Conservation (phyloP, 2,888 invertebrate species). For the Lithophane ornitopus region DNA sequence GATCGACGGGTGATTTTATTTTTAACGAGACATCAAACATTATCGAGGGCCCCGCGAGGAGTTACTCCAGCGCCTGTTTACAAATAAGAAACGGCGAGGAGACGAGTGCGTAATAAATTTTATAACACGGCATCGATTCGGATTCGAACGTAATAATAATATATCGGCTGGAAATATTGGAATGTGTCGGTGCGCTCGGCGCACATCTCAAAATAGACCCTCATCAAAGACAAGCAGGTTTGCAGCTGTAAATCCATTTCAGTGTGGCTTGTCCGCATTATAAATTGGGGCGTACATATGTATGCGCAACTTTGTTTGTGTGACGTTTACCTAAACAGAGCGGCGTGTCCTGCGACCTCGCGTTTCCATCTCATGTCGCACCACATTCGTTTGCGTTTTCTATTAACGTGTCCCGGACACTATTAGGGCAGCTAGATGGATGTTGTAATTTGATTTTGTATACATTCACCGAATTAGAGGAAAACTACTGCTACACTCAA, state of each 20-base stretch:
- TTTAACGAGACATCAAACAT: constrained; percentile 90
- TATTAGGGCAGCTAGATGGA: constrained; percentile 84
- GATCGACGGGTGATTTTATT: constrained; percentile 87
- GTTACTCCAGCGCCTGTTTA: constrained; percentile 88
- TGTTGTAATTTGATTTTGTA: constrained; percentile 84
- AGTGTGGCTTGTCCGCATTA: constrained; percentile 89
- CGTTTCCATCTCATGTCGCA: constrained; percentile 79
- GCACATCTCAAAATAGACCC: constrained; percentile 89
- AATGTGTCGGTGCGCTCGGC: constrained; percentile 88
- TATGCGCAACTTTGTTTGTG: constrained; percentile 70
- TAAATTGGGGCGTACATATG: constrained; percentile 85
- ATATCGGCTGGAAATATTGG: constrained; percentile 89
- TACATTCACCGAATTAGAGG: constrained; percentile 79
- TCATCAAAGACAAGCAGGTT: constrained; percentile 91
- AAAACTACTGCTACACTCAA: constrained; percentile 69
- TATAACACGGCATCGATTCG: constrained; percentile 88
- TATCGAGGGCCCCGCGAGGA: constrained; percentile 82
- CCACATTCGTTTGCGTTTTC: constrained; percentile 86
- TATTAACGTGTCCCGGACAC: constrained; percentile 85
- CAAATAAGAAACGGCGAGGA: constrained; percentile 87
- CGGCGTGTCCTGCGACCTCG: constrained; percentile 78
- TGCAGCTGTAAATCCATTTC: constrained; percentile 91
- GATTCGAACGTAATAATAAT: constrained; percentile 90
- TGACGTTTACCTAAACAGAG: constrained; percentile 68
- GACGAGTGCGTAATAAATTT: constrained; percentile 90